Base-by-base conservation (phyloP, 1,140 invertebrate genomes). In the Rhopalosiphum maidis region DNA sequence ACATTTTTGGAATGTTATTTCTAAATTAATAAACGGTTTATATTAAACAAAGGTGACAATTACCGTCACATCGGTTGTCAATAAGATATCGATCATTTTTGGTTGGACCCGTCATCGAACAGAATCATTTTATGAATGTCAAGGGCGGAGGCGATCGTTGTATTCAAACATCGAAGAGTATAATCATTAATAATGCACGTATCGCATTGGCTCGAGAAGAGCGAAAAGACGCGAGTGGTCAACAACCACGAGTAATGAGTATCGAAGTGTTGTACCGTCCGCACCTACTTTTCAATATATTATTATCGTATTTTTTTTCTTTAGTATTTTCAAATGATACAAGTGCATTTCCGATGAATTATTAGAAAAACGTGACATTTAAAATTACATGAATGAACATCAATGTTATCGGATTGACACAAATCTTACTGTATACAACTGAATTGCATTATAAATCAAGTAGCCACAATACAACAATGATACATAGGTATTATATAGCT, bases 361-460 rank as follows among this genome's bases (percentile, higher is more conserved):
- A 77, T 77, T 77, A 77, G 30, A 77, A 77, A 77, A 77, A 77
- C 60, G 60, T 77, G 60, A 77, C 60, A 77, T 77, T 77, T 77
- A n/a, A 77, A 77, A 77, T 77, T 77, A 77, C 60, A n/a, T 18
- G 60, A n/a, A 77, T 18, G 60, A 77, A 77, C n/a, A 77, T n/a
- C 60, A n/a, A 77, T 15, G 60, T 77, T 77, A 77, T 77, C 60
- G 60, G 60, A 77, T 77, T 77, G 60, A 77, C 60, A 77, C 60
- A 77, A 77, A n/a, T 77, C 60, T 77, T 21, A n/a, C 8, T 83
- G 37, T 18, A 30, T 85, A 25, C 37, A 85, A 23, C 37, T 85
- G 41, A 85, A 85, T n/a, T 5, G 37, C 37, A 85, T 41, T 43
- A 46, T 86, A 86, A 86, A 46, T 86, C 85, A 86, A 86, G 83